phyloP scores from a whole-genome alignment of 2,888 invertebrate species.

The Escarpia spicata region DNA sequence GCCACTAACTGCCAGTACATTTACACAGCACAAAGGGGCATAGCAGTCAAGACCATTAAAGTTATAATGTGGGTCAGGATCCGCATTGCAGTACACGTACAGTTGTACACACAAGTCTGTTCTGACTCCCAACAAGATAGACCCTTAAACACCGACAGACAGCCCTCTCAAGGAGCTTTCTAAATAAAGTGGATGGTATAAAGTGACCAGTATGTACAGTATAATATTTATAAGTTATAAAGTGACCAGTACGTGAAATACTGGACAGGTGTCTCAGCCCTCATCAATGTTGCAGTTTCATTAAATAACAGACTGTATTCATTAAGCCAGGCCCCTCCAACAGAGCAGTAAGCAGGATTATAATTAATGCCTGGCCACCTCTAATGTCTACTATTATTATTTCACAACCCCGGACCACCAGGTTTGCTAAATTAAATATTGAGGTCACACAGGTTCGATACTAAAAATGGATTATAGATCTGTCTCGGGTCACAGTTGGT shows the following conservation, averaged over 20 bases:
- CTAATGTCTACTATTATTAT: not conserved
- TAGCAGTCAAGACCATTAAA: not conserved
- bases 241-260: not conserved
- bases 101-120: not conserved
- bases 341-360: not conserved
- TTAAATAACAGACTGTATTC: not conserved
- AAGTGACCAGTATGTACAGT: not conserved
- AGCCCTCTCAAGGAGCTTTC: not conserved
- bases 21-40: not conserved
- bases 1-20: not conserved
- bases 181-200: not conserved
- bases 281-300: constrained; percentile 10
- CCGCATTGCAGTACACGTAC: not conserved
- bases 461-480: not conserved
- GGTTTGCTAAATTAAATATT: not conserved
- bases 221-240: not conserved
- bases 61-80: not conserved
- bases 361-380: not conserved
- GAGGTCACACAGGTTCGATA: not conserved
- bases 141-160: not conserved
- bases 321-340: not conserved
- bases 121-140: not conserved
- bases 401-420: not conserved
- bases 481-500: not conserved
- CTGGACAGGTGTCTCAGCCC: not conserved